These are phyloP conservation scores for Pitta sordida DNA, from an alignment of 2,113 vertebrate genomes.

Conservation along the genomic window DNA sequence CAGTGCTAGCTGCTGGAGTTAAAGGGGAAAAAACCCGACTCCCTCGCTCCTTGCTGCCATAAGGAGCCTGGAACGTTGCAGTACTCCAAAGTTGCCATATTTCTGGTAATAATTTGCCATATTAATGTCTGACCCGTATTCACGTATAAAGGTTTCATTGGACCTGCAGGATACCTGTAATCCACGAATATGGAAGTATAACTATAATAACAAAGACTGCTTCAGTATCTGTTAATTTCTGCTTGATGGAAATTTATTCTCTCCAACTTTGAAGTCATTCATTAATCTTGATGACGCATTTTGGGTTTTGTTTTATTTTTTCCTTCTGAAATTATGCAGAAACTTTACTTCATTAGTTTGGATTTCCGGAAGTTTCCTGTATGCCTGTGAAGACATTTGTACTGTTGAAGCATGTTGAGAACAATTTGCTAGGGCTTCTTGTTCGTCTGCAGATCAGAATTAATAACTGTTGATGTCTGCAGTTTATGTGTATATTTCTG, in stretches of 20 bases:
- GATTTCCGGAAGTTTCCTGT: background rate
- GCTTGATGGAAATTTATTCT: background rate
- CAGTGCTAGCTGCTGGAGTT: too few relatives aligned
- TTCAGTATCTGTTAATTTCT: background rate
- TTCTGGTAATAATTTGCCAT: too few relatives aligned
- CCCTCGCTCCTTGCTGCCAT: too few relatives aligned
- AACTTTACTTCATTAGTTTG: background rate
- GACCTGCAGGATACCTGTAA: too few relatives aligned
- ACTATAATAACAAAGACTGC: background rate
- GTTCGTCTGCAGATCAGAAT: background rate
- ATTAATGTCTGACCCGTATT: too few relatives aligned
- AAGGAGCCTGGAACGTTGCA: too few relatives aligned
- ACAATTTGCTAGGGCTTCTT: background rate
- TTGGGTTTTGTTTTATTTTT: background rate
- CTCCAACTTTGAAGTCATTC: background rate
- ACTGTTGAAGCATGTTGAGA: background rate
- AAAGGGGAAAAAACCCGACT: too few relatives aligned
- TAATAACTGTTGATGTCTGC: background rate
- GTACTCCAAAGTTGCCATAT: too few relatives aligned
- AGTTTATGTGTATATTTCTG: background rate
- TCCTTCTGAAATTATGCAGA: background rate
- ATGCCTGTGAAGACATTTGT: background rate
- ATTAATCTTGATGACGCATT: background rate
- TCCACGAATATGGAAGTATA: too few relatives aligned
- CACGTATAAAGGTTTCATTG: too few relatives aligned